Conservation (phyloP, 2,888 invertebrate species). For the Tineola bisselliella region DNA sequence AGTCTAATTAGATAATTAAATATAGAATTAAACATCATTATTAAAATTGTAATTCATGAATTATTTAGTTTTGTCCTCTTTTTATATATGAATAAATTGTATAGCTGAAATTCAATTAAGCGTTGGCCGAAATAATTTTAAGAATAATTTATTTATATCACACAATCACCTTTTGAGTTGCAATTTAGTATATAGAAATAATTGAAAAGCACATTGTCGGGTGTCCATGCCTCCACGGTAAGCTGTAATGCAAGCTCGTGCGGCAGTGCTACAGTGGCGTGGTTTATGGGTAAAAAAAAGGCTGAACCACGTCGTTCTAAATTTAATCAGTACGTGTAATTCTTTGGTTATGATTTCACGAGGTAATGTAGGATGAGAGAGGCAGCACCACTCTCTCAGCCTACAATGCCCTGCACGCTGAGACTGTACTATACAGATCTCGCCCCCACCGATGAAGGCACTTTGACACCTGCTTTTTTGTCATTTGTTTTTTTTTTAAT, state of each 20-base stretch:
- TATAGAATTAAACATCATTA: too few relatives aligned
- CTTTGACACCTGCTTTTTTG: conserved; percentile 40
- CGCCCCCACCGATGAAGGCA: conserved; percentile 46
- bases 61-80: too few relatives aligned
- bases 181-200: background rate
- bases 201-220: conserved; percentile 19
- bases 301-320: conserved; percentile 16
- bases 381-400: conserved; percentile 32
- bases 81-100: too few relatives aligned
- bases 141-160: background rate
- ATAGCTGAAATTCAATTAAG: too few relatives aligned
- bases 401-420: conserved; percentile 23
- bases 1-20: too few relatives aligned
- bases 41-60: too few relatives aligned
- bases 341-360: background rate
- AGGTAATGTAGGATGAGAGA: conserved; percentile 30
- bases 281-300: conserved; percentile 23
- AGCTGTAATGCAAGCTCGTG: conserved; percentile 17
- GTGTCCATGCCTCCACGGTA: conserved; percentile 53
- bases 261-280: conserved; percentile 19
- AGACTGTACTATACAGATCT: conserved; percentile 53
- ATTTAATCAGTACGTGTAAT: background rate
- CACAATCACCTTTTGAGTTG: background rate
- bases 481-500: too few relatives aligned
- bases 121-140: background rate